Evolutionary conservation across 2,113 vertebrate species (phyloP).

Genomic region (Azemiops feae): DNA sequence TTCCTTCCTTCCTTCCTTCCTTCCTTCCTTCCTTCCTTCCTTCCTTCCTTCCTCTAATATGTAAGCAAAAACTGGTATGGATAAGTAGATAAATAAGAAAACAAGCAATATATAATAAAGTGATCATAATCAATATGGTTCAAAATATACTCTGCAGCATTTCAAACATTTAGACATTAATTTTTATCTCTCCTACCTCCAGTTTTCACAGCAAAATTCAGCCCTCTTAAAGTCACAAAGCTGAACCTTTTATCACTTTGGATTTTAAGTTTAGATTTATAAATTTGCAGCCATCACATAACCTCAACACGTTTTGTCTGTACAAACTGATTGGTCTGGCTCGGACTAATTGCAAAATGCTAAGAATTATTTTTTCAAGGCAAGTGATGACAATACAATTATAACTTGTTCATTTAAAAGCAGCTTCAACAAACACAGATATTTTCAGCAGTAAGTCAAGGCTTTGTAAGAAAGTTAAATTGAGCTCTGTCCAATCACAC

Average conservation of each 20-base stretch:
- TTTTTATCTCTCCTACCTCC: background rate
- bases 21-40: too few species aligned
- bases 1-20: background rate
- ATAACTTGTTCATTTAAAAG: background rate
- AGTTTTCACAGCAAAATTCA: background rate
- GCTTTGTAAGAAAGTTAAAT: background rate
- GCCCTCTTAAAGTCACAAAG: background rate
- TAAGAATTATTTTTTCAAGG: background rate
- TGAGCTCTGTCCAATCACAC: background rate
- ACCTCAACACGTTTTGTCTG: background rate
- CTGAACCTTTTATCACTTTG: background rate
- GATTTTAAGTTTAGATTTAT: background rate
- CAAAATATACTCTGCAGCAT: background rate
- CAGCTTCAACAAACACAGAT: background rate
- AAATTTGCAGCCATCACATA: background rate
- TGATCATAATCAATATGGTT: background rate
- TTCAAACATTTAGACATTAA: background rate
- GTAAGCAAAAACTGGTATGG: background rate
- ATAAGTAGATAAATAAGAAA: background rate
- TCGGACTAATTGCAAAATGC: background rate
- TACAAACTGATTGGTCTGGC: background rate
- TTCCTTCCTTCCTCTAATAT: background rate
- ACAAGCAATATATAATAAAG: background rate
- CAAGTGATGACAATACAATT: background rate
- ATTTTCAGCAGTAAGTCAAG: background rate